Conservation (phyloP, 1,140 invertebrate genomes). For the Drosophila sproati region DNA sequence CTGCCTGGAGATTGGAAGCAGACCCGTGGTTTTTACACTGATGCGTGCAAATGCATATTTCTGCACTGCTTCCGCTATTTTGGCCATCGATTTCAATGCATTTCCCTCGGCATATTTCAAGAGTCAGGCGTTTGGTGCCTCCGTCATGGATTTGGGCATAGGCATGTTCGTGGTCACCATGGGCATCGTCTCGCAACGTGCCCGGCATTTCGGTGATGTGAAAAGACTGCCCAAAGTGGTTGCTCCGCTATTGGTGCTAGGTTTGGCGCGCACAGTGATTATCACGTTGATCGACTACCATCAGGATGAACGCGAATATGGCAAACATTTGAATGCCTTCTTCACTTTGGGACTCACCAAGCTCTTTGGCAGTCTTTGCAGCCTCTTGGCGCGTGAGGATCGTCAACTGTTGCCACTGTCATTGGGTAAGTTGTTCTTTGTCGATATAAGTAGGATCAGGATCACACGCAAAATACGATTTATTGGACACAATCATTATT, state of each 20-base stretch:
- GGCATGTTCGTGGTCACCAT: slow-evolving; percentile 95
- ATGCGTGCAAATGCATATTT: slow-evolving; percentile 90
- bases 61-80: slow-evolving; percentile 92
- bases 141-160: slow-evolving; percentile 97
- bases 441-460: neutral
- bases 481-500: too few relatives aligned
- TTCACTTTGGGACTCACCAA: slow-evolving; percentile 94
- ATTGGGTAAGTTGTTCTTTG: slow-evolving; percentile 85
- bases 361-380: slow-evolving; percentile 87
- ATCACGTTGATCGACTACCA: slow-evolving; percentile 91
- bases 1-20: slow-evolving; percentile 43
- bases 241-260: slow-evolving; percentile 89
- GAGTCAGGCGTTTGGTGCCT: slow-evolving; percentile 93
- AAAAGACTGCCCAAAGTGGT: slow-evolving; percentile 81
- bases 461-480: too few relatives aligned
- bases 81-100: slow-evolving; percentile 96
- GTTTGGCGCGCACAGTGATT: slow-evolving; percentile 88
- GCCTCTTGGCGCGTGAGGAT: slow-evolving; percentile 35
- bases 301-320: slow-evolving; percentile 95
- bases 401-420: slow-evolving; percentile 44
- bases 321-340: slow-evolving; percentile 99
- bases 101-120: slow-evolving; percentile 95
- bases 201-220: slow-evolving; percentile 66
- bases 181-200: slow-evolving; percentile 88
- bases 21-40: slow-evolving; percentile 63